Evolutionary conservation across 1,140 invertebrate species (phyloP).

Genomic region (Heliconius melpomene): DNA sequence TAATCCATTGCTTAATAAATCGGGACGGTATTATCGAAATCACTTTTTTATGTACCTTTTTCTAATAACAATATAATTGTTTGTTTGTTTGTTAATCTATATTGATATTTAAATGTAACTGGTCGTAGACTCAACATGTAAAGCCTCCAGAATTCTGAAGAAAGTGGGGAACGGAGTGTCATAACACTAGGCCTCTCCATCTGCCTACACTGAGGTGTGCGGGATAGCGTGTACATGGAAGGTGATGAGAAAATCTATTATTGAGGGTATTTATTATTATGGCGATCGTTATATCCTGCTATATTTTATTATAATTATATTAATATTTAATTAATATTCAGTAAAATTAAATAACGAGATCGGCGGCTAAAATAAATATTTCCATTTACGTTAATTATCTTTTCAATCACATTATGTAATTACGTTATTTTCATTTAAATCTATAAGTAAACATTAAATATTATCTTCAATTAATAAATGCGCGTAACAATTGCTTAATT

Average conservation of each 20-base stretch:
- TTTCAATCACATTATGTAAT: neutral
- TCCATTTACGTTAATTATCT: neutral
- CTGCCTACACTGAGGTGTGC: too few species aligned
- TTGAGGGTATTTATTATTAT: neutral
- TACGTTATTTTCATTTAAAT: neutral
- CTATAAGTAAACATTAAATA: neutral
- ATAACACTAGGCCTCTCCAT: too few species aligned
- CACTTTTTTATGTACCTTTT: neutral
- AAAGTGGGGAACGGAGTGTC: too few species aligned
- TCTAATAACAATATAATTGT: too few species aligned
- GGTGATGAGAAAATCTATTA: too few species aligned
- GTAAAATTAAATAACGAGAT: neutral
- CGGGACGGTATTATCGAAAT: neutral
- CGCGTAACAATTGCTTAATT: conserved; percentile 9
- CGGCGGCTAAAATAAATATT: neutral
- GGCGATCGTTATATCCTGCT: neutral
- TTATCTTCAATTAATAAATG: conserved; percentile 9
- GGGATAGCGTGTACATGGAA: too few species aligned
- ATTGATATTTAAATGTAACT: too few species aligned
- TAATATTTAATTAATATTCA: neutral
- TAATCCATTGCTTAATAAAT: conserved; percentile 23
- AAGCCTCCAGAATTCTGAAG: too few species aligned
- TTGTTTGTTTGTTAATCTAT: too few species aligned
- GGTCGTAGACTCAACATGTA: too few species aligned
- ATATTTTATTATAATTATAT: neutral